phyloP scores from a whole-genome alignment of 2,797 vertebrate genomes.

The Enteromius unitaeniatus region DNA sequence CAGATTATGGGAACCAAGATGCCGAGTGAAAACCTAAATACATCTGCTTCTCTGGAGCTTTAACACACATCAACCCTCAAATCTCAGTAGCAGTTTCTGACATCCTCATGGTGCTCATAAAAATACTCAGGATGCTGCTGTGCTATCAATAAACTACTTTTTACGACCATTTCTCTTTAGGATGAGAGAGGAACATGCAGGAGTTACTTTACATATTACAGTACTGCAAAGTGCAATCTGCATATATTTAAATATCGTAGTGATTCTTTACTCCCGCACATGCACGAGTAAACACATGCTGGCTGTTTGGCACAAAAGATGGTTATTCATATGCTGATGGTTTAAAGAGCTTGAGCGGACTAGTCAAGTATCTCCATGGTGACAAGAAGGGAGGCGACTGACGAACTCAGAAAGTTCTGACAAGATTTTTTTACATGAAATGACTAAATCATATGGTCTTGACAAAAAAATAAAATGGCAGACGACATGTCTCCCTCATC shows the following conservation, averaged over 20 bases:
- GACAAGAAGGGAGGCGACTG: background rate
- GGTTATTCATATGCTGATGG: no score
- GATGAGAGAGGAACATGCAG: background rate
- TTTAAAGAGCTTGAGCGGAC: background rate
- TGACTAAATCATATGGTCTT: background rate
- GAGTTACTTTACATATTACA: background rate
- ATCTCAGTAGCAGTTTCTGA: background rate
- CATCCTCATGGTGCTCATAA: background rate
- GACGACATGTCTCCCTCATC: background rate
- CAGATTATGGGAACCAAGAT: conserved; percentile 11
- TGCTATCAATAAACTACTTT: background rate
- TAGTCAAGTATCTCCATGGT: background rate
- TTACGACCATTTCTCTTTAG: background rate
- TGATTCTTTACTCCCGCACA: background rate
- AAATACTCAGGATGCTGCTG: background rate
- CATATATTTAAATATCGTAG: background rate
- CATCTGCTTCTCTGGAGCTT: conserved; percentile 12
- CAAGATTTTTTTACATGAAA: background rate
- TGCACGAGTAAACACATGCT: background rate
- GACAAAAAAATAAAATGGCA: background rate
- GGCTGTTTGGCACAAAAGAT: background rate
- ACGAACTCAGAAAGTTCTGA: background rate
- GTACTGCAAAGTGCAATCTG: background rate
- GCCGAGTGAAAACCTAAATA: background rate
- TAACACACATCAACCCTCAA: background rate